Evolutionary conservation across 2,888 invertebrate genomes (phyloP).

Genomic region (Coremacera marginata): DNA sequence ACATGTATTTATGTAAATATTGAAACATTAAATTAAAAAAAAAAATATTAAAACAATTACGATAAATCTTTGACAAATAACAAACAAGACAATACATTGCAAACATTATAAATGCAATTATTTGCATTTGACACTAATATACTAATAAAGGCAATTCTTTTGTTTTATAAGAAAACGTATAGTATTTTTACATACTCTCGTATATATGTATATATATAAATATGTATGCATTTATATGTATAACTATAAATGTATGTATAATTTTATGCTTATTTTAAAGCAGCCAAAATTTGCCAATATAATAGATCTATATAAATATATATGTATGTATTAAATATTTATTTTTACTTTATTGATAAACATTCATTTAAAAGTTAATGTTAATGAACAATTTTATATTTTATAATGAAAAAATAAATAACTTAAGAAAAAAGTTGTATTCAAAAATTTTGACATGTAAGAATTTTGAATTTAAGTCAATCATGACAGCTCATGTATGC

Average conservation of each 20-base stretch:
- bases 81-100: slow-evolving; percentile 36
- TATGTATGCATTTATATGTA: slow-evolving; percentile 17
- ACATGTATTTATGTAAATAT: slow-evolving; percentile 38
- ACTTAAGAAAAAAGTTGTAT: background rate
- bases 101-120: slow-evolving; percentile 35
- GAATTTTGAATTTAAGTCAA: slow-evolving; percentile 9
- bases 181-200: slow-evolving; percentile 48
- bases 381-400: background rate
- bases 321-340: slow-evolving; percentile 19
- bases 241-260: slow-evolving; percentile 11
- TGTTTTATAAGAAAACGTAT: slow-evolving; percentile 44
- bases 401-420: background rate
- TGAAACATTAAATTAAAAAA: slow-evolving; percentile 1
- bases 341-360: background rate
- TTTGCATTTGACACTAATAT: slow-evolving; percentile 38
- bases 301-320: slow-evolving; percentile 24
- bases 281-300: slow-evolving; percentile 39
- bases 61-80: slow-evolving; percentile 36
- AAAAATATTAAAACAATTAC: slow-evolving; percentile 26
- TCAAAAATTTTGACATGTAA: slow-evolving; percentile 7
- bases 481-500: background rate
- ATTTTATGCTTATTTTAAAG: slow-evolving; percentile 21
- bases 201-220: slow-evolving; percentile 49
- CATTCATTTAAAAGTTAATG: background rate
- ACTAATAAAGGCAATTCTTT: slow-evolving; percentile 41